phyloP scores from a whole-genome alignment of 2,888 invertebrate genomes.

The Latrodectus hesperus region DNA sequence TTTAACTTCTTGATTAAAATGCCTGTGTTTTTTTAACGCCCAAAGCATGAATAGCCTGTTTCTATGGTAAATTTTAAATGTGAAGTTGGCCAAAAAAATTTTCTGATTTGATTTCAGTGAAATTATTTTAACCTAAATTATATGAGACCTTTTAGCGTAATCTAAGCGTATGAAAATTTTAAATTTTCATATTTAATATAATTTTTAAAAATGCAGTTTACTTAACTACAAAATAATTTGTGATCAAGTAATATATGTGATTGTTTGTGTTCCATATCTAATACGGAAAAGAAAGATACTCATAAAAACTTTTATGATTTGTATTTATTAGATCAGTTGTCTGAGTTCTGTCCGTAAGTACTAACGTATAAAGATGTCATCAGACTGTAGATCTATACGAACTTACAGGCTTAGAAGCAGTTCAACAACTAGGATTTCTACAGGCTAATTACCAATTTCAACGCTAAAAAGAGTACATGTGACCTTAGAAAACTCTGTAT shows the following conservation, averaged over 20 bases:
- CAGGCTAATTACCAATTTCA: constrained; percentile 64
- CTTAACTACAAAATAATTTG: not conserved
- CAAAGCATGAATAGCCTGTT: too few species aligned
- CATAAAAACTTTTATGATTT: constrained; percentile 49
- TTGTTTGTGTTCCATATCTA: too few species aligned
- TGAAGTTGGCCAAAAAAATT: too few species aligned
- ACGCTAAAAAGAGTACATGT: constrained; percentile 42
- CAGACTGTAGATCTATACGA: constrained; percentile 68
- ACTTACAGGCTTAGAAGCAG: constrained; percentile 69
- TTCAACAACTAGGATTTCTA: constrained; percentile 68
- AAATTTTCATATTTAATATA: too few species aligned
- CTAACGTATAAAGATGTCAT: constrained; percentile 69
- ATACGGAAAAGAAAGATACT: constrained; percentile 17
- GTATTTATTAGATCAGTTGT: constrained; percentile 68
- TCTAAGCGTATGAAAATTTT: too few species aligned
- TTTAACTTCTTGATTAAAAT: too few species aligned
- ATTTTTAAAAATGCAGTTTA: too few species aligned
- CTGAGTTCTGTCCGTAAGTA: constrained; percentile 67
- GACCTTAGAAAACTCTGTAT: not conserved
- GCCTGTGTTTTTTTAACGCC: too few species aligned
- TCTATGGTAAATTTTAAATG: too few species aligned
- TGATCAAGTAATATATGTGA: not conserved
- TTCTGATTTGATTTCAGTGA: too few species aligned
- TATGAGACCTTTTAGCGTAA: too few species aligned
- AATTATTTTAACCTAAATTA: too few species aligned